These are phyloP conservation scores for Girardinichthys multiradiatus DNA, from an alignment of 2,113 vertebrate genomes.

Conservation along the genomic window DNA sequence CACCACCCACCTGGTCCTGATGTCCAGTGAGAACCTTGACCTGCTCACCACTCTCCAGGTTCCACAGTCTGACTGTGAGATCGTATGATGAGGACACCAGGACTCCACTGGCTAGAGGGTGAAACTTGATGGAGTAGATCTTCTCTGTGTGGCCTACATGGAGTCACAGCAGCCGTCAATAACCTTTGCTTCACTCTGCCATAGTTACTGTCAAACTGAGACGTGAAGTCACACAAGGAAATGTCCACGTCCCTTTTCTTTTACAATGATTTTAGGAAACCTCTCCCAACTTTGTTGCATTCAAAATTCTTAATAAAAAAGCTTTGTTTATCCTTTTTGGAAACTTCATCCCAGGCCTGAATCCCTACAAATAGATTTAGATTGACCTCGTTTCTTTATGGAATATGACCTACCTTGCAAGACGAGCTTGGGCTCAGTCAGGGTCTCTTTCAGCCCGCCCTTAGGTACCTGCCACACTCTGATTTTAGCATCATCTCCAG, in stretches of 20 bases:
- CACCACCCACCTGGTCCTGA: conserved; percentile 86
- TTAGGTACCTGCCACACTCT: conserved; percentile 88
- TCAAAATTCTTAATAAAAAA: no score
- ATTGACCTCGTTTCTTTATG: background rate
- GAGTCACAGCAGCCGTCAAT: background rate
- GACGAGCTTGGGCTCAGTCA: conserved; percentile 84
- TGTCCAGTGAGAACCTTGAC: conserved; percentile 86
- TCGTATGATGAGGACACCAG: conserved; percentile 95
- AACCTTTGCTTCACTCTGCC: background rate
- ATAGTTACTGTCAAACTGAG: background rate
- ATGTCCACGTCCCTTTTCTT: background rate
- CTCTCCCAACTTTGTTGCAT: no score
- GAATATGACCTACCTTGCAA: conserved; percentile 84
- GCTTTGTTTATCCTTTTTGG: background rate
- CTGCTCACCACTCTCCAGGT: conserved; percentile 76
- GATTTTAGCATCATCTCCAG: conserved; percentile 92
- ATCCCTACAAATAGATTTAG: background rate
- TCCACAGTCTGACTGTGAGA: conserved; percentile 89
- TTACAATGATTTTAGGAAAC: no score
- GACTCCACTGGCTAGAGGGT: conserved; percentile 86
- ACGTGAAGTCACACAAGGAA: background rate
- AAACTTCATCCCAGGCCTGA: background rate
- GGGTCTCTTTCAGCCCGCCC: conserved; percentile 83
- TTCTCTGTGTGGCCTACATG: conserved; percentile 91
- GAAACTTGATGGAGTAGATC: conserved; percentile 94